phyloP scores from a whole-genome alignment of 2,888 invertebrate species.

The Rugalucina vietnamica region DNA sequence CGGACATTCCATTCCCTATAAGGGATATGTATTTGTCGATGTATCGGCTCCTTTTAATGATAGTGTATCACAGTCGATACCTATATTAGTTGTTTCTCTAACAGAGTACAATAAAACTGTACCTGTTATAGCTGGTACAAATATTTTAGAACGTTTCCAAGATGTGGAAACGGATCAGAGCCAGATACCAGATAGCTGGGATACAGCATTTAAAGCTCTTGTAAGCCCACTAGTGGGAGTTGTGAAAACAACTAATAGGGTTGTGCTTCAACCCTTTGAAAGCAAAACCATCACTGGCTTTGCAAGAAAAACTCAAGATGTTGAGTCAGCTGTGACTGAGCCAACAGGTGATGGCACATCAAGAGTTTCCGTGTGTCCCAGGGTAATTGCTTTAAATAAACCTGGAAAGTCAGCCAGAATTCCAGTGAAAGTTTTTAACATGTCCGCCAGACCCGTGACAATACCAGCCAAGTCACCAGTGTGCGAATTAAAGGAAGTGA shows the following conservation, averaged over 20 bases:
- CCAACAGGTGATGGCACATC: background rate
- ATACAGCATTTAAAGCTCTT: background rate
- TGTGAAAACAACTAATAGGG: constrained; percentile 17
- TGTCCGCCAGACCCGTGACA: too few species aligned
- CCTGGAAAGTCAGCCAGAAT: too few species aligned
- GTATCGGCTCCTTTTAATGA: background rate
- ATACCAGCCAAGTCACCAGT: too few species aligned
- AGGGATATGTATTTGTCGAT: constrained; percentile 3
- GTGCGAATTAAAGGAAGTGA: too few species aligned
- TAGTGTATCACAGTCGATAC: background rate
- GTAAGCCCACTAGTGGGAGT: background rate
- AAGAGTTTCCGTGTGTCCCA: too few species aligned
- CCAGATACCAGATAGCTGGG: constrained; percentile 4
- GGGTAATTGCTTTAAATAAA: too few species aligned
- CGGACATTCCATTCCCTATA: constrained; percentile 12
- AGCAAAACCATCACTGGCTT: constrained; percentile 23
- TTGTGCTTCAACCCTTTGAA: too few species aligned
- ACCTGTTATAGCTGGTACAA: constrained; percentile 7
- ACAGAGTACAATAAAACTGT: background rate
- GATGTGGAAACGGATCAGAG: background rate
- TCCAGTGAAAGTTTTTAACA: too few species aligned
- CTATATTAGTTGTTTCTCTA: constrained; percentile 13
- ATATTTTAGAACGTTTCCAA: background rate
- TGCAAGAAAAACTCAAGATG: constrained; percentile 10
- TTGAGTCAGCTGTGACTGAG: constrained; percentile 26